Evolutionary conservation across 2,113 vertebrate genomes (phyloP), one percentile per base, ranked within the genome.

Genomic region (Sminthopsis crassicaudata): DNA sequence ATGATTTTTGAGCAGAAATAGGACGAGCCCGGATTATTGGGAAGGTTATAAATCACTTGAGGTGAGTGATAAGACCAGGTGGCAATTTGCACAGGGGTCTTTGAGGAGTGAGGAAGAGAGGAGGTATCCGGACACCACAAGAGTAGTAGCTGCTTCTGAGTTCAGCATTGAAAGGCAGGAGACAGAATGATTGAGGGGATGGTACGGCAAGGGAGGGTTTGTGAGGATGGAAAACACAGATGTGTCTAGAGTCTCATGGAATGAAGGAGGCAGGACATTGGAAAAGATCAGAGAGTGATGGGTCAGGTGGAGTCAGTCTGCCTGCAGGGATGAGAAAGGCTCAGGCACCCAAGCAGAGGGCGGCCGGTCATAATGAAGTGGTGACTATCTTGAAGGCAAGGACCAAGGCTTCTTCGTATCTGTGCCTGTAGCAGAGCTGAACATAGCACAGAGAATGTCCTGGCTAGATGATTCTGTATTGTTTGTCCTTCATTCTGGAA

Each of bases 251-350:
- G 67, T 76, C 67, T 2, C 36, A n/a, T 42, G 6, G 19, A 23
- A 42, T 42, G n/a, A 22, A 42, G 36, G 67, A 22, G 22, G 16
- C n/a, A 42, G n/a, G 6, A n/a, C 67, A 23, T 8, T 23, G n/a
- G 16, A 19, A 84, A 42, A 42, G n/a, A 84, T n/a, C 42, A 76
- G 60, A 76, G 60, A n/a, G n/a, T 42, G n/a, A 42, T 42, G 19
- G 67, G 19, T 7, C 0, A 0, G n/a, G 16, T 42, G 67, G 67
- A 16, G n/a, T 8, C 67, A 42, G 6, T 2, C 16, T 42, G n/a
- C n/a, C n/a, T 42, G 67, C 7, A 22, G n/a, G 23, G 36, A 23
- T 42, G 67, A 84, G 67, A 42, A 84, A 19, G 6, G 67, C 22
- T 2, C 36, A 27, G 16, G 30, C 0, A 1, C 36, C 67, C n/a